Conservation (phyloP, 2,113 vertebrate species). For the Hymenochirus boettgeri region DNA sequence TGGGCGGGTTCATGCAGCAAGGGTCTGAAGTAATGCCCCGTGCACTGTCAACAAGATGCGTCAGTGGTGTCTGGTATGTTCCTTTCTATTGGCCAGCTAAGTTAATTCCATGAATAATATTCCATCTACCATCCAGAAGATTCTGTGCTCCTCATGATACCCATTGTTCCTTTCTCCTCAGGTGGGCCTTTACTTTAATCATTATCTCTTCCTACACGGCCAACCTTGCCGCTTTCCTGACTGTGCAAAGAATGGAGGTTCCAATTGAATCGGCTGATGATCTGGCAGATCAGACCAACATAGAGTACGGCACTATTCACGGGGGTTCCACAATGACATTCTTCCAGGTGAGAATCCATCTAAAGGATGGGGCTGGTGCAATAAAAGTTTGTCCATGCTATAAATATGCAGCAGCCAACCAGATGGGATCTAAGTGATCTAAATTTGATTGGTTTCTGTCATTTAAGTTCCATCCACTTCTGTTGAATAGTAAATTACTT, state of each 20-base stretch:
- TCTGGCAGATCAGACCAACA: conserved; percentile 89
- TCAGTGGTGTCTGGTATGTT: conserved; percentile 88
- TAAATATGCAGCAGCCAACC: no score
- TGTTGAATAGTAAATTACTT: no score
- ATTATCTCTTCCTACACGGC: conserved; percentile 96
- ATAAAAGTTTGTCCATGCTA: no score
- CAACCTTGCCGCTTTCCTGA: conserved; percentile 88
- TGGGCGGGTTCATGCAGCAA: conserved; percentile 93
- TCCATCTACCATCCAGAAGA: not conserved
- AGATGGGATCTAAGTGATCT: no score
- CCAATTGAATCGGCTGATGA: conserved; percentile 86
- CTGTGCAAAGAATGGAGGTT: conserved; percentile 90
- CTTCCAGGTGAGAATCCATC: conserved; percentile 74
- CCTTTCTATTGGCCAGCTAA: not conserved
- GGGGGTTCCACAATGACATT: conserved; percentile 94
- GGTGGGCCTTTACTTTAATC: conserved; percentile 95
- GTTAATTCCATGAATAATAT: no score
- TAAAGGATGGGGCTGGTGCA: no score
- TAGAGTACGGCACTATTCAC: conserved; percentile 90
- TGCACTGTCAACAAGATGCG: conserved; percentile 84
- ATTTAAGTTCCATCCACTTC: no score
- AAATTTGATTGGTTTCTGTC: no score
- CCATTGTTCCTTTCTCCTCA: conserved; percentile 45
- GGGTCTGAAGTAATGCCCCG: conserved; percentile 89
- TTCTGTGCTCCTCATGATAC: not conserved